Evolutionary conservation across 2,888 invertebrate species (phyloP).

Genomic region (Eudemis profundana): DNA sequence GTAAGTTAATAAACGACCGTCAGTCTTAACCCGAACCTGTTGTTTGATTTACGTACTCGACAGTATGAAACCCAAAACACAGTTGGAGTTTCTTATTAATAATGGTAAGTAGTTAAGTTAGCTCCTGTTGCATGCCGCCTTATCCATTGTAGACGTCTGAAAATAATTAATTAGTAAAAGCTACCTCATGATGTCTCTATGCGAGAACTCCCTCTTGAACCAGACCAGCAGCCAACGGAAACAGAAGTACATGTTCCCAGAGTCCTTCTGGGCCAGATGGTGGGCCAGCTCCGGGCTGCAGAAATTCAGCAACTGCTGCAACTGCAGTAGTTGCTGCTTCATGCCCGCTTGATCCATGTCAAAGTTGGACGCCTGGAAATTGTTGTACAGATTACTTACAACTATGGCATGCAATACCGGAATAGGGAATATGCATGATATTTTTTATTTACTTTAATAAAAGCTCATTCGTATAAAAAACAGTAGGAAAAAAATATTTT

Average conservation of each 20-base stretch:
- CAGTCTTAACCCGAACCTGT: too few species aligned
- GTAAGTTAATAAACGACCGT: too few species aligned
- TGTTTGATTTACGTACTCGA: too few species aligned
- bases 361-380: conserved; percentile 93
- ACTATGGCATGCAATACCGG: too few species aligned
- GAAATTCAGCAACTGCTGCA: conserved; percentile 92
- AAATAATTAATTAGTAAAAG: background rate
- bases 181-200: conserved; percentile 92
- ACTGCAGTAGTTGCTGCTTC: conserved; percentile 95
- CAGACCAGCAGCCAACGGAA: conserved; percentile 98
- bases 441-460: too few species aligned
- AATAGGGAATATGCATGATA: too few species aligned
- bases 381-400: too few species aligned
- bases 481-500: too few species aligned
- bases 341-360: conserved; percentile 98
- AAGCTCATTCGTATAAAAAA: too few species aligned
- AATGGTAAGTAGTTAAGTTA: too few species aligned
- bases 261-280: conserved; percentile 94
- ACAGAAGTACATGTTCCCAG: conserved; percentile 99
- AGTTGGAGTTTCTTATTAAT: too few species aligned
- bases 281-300: conserved; percentile 93
- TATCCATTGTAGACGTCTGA: background rate
- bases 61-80: too few species aligned
- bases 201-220: conserved; percentile 97
- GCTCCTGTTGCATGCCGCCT: background rate